Evolutionary conservation across 2,113 vertebrate species (phyloP).

Genomic region (Erythrocercus mccallii): DNA sequence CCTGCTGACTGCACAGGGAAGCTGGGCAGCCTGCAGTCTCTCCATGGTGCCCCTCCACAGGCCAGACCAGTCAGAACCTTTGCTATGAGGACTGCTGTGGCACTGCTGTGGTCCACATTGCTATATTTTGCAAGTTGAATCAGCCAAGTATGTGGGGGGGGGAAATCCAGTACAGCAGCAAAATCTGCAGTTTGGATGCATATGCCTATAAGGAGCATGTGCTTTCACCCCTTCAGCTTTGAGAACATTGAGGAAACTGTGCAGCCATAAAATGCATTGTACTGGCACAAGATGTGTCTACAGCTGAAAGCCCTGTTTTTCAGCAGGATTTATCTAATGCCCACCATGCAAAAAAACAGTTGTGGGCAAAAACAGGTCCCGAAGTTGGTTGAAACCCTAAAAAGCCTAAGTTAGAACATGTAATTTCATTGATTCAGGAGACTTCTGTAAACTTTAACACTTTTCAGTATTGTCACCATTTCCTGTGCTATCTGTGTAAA

Average conservation of each 20-base stretch:
- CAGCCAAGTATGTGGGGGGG: not conserved
- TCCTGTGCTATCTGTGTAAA: not conserved
- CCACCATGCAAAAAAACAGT: not conserved
- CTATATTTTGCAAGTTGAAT: not conserved
- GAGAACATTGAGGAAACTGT: not conserved
- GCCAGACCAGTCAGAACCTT: not conserved
- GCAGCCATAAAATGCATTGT: not conserved
- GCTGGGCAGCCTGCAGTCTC: not conserved
- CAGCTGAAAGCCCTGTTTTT: not conserved
- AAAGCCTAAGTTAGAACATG: not conserved
- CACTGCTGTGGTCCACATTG: not conserved
- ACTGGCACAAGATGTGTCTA: not conserved
- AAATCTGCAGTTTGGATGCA: not conserved
- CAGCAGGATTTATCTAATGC: not conserved
- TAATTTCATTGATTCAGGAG: not conserved
- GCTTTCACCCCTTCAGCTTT: not conserved
- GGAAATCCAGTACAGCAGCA: not conserved
- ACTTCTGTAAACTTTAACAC: not conserved
- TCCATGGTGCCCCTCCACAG: not conserved
- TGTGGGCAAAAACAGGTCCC: not conserved
- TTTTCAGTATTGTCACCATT: not conserved
- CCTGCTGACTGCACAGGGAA: not conserved
- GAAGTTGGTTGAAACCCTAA: not conserved
- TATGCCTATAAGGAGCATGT: not conserved
- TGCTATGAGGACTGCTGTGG: not conserved